Percentiles rank a stretch among this genome's conserved stretches.
These are phyloP conservation scores for Trichopoda pennipes DNA, from an alignment of 2,888 invertebrate species.

Conservation along the genomic window DNA sequence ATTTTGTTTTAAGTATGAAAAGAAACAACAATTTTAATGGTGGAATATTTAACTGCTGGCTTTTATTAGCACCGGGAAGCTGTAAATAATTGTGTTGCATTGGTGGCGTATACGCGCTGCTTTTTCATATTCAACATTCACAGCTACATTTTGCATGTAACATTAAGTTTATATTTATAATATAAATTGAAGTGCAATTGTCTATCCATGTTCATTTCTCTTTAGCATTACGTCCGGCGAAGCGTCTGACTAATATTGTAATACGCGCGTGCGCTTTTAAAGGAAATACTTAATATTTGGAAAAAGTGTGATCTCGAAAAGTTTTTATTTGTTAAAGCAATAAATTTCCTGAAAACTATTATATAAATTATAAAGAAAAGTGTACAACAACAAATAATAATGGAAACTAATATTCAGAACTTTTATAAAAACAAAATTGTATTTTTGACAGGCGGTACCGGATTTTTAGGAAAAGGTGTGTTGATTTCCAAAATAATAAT, in stretches of 20 bases:
- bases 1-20: slow-evolving; percentile 13
- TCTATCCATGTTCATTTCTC: slow-evolving; percentile 30
- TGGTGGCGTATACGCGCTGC: slow-evolving; percentile 55
- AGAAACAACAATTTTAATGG: slow-evolving; percentile 2
- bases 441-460: slow-evolving; percentile 73
- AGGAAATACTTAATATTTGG: slow-evolving; percentile 39
- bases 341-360: slow-evolving; percentile 2
- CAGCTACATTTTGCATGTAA: slow-evolving; percentile 55
- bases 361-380: neutral
- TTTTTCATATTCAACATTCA: slow-evolving; percentile 9
- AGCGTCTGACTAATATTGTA: slow-evolving; percentile 27
- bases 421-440: slow-evolving; percentile 65
- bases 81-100: slow-evolving; percentile 17
- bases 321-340: neutral
- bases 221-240: slow-evolving; percentile 29
- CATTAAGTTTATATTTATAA: slow-evolving; percentile 57
- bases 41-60: slow-evolving; percentile 9
- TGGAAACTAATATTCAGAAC: slow-evolving; percentile 65
- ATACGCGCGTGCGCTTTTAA: slow-evolving; percentile 56
- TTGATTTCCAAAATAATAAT: slow-evolving; percentile 1
- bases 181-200: slow-evolving; percentile 59
- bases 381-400: slow-evolving; percentile 17
- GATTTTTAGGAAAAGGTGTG: slow-evolving; percentile 81
- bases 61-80: slow-evolving; percentile 32
- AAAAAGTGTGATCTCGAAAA: too few species aligned